A percentile compares a stretch with the other conserved stretches of the same genome.
These are phyloP conservation scores for Oriolus oriolus DNA, from an alignment of 2,113 vertebrate genomes.

Conservation along the genomic window DNA sequence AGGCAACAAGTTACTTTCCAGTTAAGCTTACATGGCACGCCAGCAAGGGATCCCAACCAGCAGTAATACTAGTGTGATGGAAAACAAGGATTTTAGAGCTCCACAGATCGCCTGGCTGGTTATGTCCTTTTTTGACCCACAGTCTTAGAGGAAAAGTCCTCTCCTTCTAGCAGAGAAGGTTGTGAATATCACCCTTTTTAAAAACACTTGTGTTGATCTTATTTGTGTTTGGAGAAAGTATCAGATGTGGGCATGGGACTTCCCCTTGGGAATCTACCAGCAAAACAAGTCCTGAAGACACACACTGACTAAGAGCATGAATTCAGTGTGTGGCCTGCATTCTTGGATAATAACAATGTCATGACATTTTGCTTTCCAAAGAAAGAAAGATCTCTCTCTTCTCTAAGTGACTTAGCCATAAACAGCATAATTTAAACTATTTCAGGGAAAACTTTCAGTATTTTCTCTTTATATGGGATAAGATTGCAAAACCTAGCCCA, in stretches of 20 bases:
- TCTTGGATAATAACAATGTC: background rate
- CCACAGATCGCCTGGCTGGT: accelerated
- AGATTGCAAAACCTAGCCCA: background rate
- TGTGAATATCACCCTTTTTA: background rate
- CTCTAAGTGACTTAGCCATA: background rate
- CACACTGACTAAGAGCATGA: background rate
- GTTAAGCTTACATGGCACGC: background rate
- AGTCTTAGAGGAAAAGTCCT: background rate
- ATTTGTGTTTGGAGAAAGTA: background rate
- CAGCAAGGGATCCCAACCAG: background rate
- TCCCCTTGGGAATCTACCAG: background rate
- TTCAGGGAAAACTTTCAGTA: background rate
- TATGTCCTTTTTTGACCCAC: background rate
- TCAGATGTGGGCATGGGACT: background rate
- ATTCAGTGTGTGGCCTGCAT: background rate
- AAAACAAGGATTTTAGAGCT: background rate
- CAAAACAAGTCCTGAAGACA: background rate
- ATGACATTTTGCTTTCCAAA: background rate
- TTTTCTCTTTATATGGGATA: background rate
- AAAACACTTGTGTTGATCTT: background rate
- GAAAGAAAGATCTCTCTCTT: background rate
- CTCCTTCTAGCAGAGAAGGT: background rate
- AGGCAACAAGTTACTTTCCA: background rate
- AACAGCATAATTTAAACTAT: background rate
- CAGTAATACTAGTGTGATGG: background rate